These are phyloP conservation scores for Andrena chrysosceles DNA, from an alignment of 2,888 invertebrate species.

Conservation along the genomic window DNA sequence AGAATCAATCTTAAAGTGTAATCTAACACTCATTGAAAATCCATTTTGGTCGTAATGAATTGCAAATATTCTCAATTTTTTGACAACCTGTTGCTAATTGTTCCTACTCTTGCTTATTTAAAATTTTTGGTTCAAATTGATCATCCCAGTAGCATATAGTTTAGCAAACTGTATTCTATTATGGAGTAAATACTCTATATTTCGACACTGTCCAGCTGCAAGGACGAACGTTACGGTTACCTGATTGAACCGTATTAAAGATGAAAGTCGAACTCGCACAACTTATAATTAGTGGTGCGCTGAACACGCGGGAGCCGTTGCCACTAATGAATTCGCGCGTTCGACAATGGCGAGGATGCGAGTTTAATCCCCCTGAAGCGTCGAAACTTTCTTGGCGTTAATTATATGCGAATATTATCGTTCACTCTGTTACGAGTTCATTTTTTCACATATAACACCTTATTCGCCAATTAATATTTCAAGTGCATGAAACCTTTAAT, in stretches of 20 bases:
- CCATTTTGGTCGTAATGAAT: too few relatives aligned
- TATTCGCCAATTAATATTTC: neutral
- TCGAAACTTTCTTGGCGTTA: neutral
- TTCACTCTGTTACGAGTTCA: neutral
- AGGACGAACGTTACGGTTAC: neutral
- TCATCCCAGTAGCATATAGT: neutral
- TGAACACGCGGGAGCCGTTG: neutral
- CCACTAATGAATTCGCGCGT: conserved; percentile 20
- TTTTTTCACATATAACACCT: neutral
- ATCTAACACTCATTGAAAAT: too few relatives aligned
- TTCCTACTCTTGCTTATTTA: too few relatives aligned
- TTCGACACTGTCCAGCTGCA: neutral
- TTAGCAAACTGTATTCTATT: neutral
- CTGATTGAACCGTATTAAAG: conserved; percentile 11
- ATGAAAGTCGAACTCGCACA: neutral
- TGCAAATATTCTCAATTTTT: too few relatives aligned
- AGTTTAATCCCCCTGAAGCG: neutral
- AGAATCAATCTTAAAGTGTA: too few relatives aligned
- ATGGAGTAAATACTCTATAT: neutral
- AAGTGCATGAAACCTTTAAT: neutral
- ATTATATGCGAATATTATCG: conserved; percentile 1
- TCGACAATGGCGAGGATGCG: neutral
- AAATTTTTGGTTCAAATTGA: too few relatives aligned
- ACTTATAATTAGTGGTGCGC: conserved; percentile 13
- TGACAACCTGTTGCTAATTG: too few relatives aligned